A percentile compares a stretch with the other conserved stretches of the same genome.
These are phyloP conservation scores for Drosophila affinis DNA, from an alignment of 2,888 invertebrate genomes.

Conservation along the genomic window DNA sequence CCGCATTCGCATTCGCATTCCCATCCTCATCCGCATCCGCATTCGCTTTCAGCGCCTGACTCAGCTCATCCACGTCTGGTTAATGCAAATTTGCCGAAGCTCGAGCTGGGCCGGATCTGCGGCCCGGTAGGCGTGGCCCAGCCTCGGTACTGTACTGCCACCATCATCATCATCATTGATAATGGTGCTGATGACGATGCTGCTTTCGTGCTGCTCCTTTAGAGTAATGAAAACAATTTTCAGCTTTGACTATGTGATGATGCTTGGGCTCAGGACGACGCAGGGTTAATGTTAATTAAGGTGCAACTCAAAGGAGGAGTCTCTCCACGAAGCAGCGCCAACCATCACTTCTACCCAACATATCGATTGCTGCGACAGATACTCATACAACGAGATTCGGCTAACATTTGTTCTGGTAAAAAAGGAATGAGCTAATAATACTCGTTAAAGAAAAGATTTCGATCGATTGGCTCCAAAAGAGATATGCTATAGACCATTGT, in stretches of 20 bases:
- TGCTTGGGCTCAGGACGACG: background rate
- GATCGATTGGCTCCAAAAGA: no score
- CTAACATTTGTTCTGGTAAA: no score
- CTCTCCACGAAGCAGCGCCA: constrained; percentile 18
- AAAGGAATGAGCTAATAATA: no score
- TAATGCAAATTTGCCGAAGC: constrained; percentile 60
- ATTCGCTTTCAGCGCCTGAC: constrained; percentile 5
- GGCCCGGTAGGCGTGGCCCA: constrained; percentile 6
- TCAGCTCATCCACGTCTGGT: constrained; percentile 35
- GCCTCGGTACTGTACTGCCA: background rate
- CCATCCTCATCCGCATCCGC: constrained; percentile 23
- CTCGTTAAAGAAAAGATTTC: no score
- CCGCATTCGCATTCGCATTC: constrained; percentile 15
- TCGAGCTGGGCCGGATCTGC: constrained; percentile 6
- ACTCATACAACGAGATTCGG: constrained; percentile 22
- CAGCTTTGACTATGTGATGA: constrained; percentile 46
- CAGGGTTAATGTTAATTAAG: constrained; percentile 68
- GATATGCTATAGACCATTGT: no score
- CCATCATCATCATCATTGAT: constrained; percentile 5
- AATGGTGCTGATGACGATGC: constrained; percentile 9
- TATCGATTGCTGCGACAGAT: constrained; percentile 20
- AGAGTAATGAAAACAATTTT: constrained; percentile 58
- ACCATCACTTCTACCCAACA: background rate
- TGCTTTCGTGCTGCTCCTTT: constrained; percentile 28
- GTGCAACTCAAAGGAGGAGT: constrained; percentile 46